phyloP scores from a whole-genome alignment of 2,113 vertebrate genomes.

The Trichomycterus rosablanca region DNA sequence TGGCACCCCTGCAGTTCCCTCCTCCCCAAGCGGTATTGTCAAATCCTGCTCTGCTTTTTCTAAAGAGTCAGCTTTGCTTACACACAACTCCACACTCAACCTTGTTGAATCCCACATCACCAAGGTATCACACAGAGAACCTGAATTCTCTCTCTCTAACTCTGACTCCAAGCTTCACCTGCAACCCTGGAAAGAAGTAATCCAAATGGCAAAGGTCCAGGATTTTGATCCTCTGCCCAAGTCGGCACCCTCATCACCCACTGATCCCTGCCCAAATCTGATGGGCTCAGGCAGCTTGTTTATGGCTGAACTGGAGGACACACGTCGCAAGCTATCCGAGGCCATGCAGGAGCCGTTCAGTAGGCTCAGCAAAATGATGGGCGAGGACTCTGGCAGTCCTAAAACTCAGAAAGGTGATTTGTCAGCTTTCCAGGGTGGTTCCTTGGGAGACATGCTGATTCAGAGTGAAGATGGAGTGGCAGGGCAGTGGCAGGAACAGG shows the following conservation, averaged over 20 bases:
- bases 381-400: slow-evolving; percentile 69
- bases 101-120: slow-evolving; percentile 79
- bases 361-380: slow-evolving; percentile 81
- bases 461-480: slow-evolving; percentile 17
- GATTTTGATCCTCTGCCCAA: slow-evolving; percentile 65
- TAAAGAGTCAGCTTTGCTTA: slow-evolving; percentile 63
- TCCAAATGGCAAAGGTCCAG: slow-evolving; percentile 64
- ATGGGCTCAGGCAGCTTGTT: slow-evolving; percentile 66
- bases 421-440: slow-evolving; percentile 45
- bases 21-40: slow-evolving; percentile 63
- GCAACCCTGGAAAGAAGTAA: slow-evolving; percentile 72
- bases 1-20: slow-evolving; percentile 58
- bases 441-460: slow-evolving; percentile 20
- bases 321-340: slow-evolving; percentile 66
- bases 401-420: slow-evolving; percentile 53
- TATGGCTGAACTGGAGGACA: slow-evolving; percentile 80
- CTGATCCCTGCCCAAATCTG: slow-evolving; percentile 62
- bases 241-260: slow-evolving; percentile 76
- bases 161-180: slow-evolving; percentile 78
- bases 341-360: slow-evolving; percentile 73
- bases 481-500: slow-evolving; percentile 6
- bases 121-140: slow-evolving; percentile 71
- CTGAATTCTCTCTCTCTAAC: slow-evolving; percentile 72
- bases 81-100: slow-evolving; percentile 68
- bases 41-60: slow-evolving; percentile 75